Evolutionary conservation across 2,888 invertebrate species (phyloP), one percentile per base, ranked within the genome.

Genomic region (Dorcus parallelipipedus): DNA sequence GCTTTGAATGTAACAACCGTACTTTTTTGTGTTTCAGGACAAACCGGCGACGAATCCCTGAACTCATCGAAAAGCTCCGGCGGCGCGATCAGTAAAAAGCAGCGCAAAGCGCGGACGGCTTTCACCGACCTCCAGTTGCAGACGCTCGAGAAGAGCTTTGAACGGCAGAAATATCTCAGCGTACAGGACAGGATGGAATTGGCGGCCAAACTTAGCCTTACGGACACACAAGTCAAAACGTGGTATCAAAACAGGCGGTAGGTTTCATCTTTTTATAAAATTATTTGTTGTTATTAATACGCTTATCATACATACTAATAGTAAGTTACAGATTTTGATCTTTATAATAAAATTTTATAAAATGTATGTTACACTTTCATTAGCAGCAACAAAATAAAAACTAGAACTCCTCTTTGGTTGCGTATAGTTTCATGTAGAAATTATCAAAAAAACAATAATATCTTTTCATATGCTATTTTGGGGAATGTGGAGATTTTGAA

Each of bases 201-300:
- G 71, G 98, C 99, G 0, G 93, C 95, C 59, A 94, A 95, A 81
- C 83, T 99, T 70, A 93, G 95, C 71, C 85, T 99, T 58, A 96
- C 95, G 45, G 99, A 99, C 80, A 99, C 98, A 52, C 99, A 99
- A 84, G 98, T 99, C 76, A 99, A 99, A 81, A 99, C 99, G 71
- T 99, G 99, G 98, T 98, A 98, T 80, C 97, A 98, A 80, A 98
- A 98, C 78, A 84, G 98, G 84, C 88, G 97, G 97, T 95, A 78
- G 83, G 86, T 77, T 40, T 26, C 20, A 17, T 42, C 42, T 42
- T 42, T 17, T 17, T 7, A 6, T 33, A 33, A 33, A 33, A 6
- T 33, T 33, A 33, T 33, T 33, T 33, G 5, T 33, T 33, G 26
- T 33, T 33, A 33, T 33, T 33, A 33, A 33, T 7, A 33, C 26